A percentile compares a stretch with the other conserved stretches of the same genome.
Evolutionary conservation across 2,113 vertebrate genomes (phyloP).

Genomic region (Strigops habroptila): DNA sequence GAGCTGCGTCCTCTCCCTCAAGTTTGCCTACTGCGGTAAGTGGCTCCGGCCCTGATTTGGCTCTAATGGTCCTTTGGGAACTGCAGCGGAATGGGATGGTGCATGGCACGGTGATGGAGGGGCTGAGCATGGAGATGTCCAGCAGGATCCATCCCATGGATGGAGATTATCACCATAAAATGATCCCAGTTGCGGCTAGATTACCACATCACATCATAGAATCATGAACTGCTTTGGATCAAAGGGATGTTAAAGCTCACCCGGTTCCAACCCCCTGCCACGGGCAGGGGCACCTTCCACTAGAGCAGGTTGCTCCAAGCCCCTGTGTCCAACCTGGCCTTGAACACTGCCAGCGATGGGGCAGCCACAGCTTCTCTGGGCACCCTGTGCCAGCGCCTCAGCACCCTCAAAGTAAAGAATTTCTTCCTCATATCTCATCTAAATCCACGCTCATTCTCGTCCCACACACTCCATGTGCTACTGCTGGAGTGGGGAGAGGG

Average conservation of each 20-base stretch:
- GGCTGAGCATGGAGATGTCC: rapidly evolving
- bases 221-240: not conserved
- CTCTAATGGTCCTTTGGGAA: not conserved
- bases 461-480: not conserved
- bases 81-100: rapidly evolving
- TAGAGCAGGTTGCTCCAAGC: not conserved
- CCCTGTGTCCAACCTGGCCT: not conserved
- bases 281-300: not conserved
- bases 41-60: rapidly evolving
- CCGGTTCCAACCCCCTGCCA: no score
- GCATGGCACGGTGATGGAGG: rapidly evolving
- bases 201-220: not conserved
- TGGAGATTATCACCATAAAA: not conserved
- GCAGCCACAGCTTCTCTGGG: not conserved
- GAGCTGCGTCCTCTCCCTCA: slow-evolving; percentile 96
- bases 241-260: not conserved
- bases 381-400: not conserved
- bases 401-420: not conserved
- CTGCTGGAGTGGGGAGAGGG: no score
- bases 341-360: not conserved
- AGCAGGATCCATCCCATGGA: rapidly evolving
- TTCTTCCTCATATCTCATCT: not conserved
- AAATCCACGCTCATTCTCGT: not conserved
- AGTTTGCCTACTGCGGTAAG: slow-evolving; percentile 93
- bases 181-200: not conserved